Conservation (phyloP, 2,113 vertebrate species). For the Oenanthe oenanthe region DNA sequence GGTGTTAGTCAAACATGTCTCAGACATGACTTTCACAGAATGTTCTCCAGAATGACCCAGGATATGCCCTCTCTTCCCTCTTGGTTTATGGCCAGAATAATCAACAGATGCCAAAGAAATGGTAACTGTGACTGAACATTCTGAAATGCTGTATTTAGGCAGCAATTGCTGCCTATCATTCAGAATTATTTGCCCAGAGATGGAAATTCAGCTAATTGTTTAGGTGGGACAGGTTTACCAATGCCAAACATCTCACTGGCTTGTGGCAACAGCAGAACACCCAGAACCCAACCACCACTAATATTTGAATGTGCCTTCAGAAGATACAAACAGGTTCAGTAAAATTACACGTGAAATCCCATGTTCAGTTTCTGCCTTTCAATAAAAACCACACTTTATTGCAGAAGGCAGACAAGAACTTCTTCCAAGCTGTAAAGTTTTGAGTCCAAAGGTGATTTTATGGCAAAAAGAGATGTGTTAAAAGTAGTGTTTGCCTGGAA, state of each 20-base stretch:
- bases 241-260: not conserved
- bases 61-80: not conserved
- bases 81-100: not conserved
- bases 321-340: not conserved
- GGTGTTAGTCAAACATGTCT: not conserved
- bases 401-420: not conserved
- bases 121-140: not conserved
- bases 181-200: not conserved
- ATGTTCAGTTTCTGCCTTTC: not conserved
- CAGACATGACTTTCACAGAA: not conserved
- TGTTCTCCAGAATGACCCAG: not conserved
- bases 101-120: not conserved
- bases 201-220: not conserved
- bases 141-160: not conserved
- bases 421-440: not conserved
- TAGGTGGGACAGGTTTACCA: not conserved
- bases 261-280: not conserved
- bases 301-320: not conserved
- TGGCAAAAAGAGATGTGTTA: not conserved
- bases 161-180: not conserved
- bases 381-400: not conserved
- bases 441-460: constrained; percentile 14
- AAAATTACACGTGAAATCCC: not conserved
- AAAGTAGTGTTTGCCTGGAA: not conserved
- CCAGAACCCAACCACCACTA: not conserved